Base-by-base conservation (phyloP, 2,797 vertebrate species). In the Girardinus metallicus region DNA sequence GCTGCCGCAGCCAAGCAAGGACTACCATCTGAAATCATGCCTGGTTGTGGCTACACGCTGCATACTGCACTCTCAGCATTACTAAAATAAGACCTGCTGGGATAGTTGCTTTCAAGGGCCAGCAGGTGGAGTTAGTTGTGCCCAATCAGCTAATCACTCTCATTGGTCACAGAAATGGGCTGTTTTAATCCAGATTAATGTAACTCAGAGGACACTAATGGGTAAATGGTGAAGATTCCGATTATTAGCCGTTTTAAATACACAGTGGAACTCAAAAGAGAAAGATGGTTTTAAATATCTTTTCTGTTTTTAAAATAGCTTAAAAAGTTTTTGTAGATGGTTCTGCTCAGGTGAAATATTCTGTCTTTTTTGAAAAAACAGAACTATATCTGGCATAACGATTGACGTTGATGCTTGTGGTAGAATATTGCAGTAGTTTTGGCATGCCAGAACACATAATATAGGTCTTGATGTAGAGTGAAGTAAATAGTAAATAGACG, bases 101-200 rank as follows among this genome's bases (percentile, higher is more conserved):
- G 76, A 76, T 23, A 43, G 78, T 39, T n/a, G 34, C 41, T 23
- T 77, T 87, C 21, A 80, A 57, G 71, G 72, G 76, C 46, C 80
- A 55, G 62, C 57, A 77, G 77, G 66, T 73, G 66, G 79, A 80
- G 79, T 79, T 86, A 80, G 74, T 73, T 64, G 34, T 39, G 51
- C 70, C 79, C 29, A 57, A 55, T 87, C 78, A 81, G 74, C 31
- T 93, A 88, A 88, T 87, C 85, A 76, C 78, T 57, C 34, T 83
- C 82, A 39, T 49, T 11, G 31, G 77, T 82, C 71, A 83, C 80
- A 85, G 78, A 74, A 82, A 41, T 85, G 81, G 88, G 87, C 90
- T 91, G 87, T 92, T 93, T 92, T 92, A 90, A 91, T 92, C 89
- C 89, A 92, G 82, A 78, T 92, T 92, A 93, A 75, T 85, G 57